Evolutionary conservation across 2,888 invertebrate species (phyloP).

Genomic region (Catocala fraxini): DNA sequence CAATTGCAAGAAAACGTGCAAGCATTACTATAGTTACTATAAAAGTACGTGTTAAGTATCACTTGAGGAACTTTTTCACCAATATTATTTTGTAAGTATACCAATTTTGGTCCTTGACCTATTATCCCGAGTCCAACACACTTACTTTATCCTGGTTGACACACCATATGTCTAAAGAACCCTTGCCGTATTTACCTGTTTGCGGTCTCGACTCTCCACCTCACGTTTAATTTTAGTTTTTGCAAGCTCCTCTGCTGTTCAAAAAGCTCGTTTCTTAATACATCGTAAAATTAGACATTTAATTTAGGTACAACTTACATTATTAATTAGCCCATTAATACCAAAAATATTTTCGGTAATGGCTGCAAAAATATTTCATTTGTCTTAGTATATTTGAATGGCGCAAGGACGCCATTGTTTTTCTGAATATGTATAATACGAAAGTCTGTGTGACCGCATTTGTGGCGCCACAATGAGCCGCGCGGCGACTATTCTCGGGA

Average conservation of each 20-base stretch:
- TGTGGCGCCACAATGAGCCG: slow-evolving; percentile 81
- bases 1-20: background rate
- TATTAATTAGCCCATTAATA: slow-evolving; percentile 7
- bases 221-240: slow-evolving; percentile 1
- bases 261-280: background rate
- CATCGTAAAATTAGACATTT: background rate
- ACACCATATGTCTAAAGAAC: background rate
- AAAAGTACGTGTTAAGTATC: background rate
- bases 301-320: background rate
- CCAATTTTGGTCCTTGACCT: background rate
- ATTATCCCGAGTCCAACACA: background rate
- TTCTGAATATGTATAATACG: slow-evolving; percentile 84
- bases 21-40: background rate
- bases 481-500: slow-evolving; percentile 80
- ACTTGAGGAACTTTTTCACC: too few species aligned
- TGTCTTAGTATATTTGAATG: slow-evolving; percentile 80
- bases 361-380: slow-evolving; percentile 74
- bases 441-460: slow-evolving; percentile 84
- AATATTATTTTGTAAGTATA: too few species aligned
- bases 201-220: slow-evolving; percentile 10
- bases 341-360: slow-evolving; percentile 26
- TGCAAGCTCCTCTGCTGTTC: background rate
- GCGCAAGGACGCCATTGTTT: slow-evolving; percentile 81
- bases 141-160: background rate
- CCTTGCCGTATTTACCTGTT: slow-evolving; percentile 5